A percentile compares a stretch with the other conserved stretches of the same genome.
phyloP scores from a whole-genome alignment of 2,113 vertebrate species.

The Neofelis nebulosa region DNA sequence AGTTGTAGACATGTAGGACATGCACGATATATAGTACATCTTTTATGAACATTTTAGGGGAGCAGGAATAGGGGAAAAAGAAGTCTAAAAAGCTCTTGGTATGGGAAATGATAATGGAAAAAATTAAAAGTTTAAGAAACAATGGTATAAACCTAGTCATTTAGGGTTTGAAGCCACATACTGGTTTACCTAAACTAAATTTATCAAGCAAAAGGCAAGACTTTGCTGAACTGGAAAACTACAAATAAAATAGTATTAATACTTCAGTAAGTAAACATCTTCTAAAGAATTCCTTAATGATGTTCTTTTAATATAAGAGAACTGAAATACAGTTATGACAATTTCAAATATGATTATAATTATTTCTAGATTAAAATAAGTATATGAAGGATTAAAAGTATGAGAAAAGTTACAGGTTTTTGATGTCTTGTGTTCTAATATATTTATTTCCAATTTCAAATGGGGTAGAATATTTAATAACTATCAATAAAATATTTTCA shows the following conservation, averaged over 20 bases:
- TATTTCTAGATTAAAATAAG: not conserved
- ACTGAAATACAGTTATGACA: not conserved
- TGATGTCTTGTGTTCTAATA: not conserved
- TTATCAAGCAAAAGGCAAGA: not conserved
- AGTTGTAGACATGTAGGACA: not conserved
- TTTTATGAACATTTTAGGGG: not conserved
- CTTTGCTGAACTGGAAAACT: not conserved
- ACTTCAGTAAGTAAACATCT: not conserved
- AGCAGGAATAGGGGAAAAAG: not conserved
- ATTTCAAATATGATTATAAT: not conserved
- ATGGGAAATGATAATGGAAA: not conserved
- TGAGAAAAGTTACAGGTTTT: not conserved
- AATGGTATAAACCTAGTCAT: not conserved
- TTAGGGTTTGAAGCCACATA: not conserved
- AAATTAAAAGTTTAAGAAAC: not conserved
- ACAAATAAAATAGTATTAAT: not conserved
- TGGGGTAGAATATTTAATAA: not conserved
- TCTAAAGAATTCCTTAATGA: not conserved
- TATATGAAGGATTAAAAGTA: not conserved
- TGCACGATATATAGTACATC: not conserved
- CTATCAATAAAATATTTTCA: not conserved
- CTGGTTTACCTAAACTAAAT: not conserved
- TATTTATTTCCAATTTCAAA: constrained; percentile 5
- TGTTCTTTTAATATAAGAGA: not conserved
- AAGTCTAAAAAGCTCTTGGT: not conserved